phyloP scores from a whole-genome alignment of 1,140 invertebrate species.

The Penaeus chinensis region DNA sequence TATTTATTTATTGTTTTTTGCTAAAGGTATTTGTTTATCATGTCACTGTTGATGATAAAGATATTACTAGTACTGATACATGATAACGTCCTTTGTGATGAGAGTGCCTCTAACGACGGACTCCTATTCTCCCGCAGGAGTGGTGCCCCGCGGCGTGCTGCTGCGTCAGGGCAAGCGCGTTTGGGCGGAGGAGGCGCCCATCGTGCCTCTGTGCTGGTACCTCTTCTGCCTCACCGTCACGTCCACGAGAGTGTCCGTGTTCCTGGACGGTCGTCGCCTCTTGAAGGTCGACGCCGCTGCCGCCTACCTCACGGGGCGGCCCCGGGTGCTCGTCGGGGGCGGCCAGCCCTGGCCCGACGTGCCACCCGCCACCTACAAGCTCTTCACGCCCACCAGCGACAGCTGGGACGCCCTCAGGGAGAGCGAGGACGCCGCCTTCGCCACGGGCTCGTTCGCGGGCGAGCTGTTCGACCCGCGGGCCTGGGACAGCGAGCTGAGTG shows the following conservation, averaged over 20 bases:
- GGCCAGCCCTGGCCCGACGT: conserved; percentile 34
- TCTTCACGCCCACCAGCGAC: conserved; percentile 9
- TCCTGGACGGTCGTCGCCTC: conserved; percentile 20
- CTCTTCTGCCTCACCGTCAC: conserved; percentile 38
- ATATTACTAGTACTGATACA: too few relatives aligned
- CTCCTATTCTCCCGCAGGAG: conserved; percentile 15
- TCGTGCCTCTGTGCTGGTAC: conserved; percentile 49
- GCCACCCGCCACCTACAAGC: conserved; percentile 27
- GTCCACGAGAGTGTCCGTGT: background rate
- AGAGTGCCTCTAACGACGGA: too few relatives aligned
- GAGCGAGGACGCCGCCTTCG: background rate
- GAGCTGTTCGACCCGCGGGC: conserved; percentile 29
- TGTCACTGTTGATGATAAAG: too few relatives aligned
- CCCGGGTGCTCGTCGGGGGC: conserved; percentile 29
- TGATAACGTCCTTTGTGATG: too few relatives aligned
- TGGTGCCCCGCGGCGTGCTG: conserved; percentile 48
- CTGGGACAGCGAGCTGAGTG: conserved; percentile 21
- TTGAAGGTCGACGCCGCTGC: conserved; percentile 21
- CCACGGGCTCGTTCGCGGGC: conserved; percentile 38
- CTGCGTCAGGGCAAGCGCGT: conserved; percentile 37
- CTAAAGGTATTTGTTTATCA: too few relatives aligned
- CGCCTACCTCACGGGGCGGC: conserved; percentile 10
- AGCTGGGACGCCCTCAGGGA: conserved; percentile 25
- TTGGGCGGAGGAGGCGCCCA: conserved; percentile 26
- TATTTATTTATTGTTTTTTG: too few relatives aligned